phyloP scores from a whole-genome alignment of 2,888 invertebrate species.

The Willowsia nigromaculata region DNA sequence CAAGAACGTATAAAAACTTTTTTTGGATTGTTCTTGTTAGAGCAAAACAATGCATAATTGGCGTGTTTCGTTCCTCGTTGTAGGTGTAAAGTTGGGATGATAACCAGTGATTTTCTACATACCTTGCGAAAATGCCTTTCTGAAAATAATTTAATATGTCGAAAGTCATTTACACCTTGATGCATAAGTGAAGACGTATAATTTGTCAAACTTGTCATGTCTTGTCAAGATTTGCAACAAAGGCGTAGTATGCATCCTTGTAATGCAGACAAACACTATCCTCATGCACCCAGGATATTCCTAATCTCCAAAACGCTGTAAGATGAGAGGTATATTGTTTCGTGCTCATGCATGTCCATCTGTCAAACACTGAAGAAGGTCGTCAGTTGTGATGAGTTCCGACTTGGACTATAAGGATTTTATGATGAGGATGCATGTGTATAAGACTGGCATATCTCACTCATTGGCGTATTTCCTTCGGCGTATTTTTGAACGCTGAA shows the following conservation, averaged over 20 bases:
- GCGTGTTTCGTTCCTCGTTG: not conserved
- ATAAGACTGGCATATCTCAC: not conserved
- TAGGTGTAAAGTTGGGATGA: not conserved
- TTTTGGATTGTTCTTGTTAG: not conserved
- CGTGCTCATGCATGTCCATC: not conserved
- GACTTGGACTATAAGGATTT: constrained; percentile 4
- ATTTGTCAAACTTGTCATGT: constrained; percentile 72
- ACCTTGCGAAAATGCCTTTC: not conserved
- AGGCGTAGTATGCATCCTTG: not conserved
- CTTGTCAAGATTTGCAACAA: constrained; percentile 50
- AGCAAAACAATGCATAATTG: not conserved
- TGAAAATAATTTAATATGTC: constrained; percentile 24
- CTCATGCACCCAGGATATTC: too few relatives aligned
- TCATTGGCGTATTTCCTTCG: not conserved
- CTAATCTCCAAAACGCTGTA: too few relatives aligned
- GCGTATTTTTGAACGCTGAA: not conserved
- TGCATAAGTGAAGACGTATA: constrained; percentile 48
- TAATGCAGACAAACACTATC: not conserved
- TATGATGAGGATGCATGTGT: not conserved
- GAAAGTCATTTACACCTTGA: constrained; percentile 65
- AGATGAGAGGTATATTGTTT: not conserved
- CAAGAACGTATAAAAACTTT: too few relatives aligned
- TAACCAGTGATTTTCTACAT: constrained; percentile 38
- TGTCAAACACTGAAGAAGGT: constrained; percentile 28
- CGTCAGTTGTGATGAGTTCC: constrained; percentile 36